These are phyloP conservation scores for Metaphire vulgaris DNA, from an alignment of 1,140 invertebrate species.

Conservation along the genomic window DNA sequence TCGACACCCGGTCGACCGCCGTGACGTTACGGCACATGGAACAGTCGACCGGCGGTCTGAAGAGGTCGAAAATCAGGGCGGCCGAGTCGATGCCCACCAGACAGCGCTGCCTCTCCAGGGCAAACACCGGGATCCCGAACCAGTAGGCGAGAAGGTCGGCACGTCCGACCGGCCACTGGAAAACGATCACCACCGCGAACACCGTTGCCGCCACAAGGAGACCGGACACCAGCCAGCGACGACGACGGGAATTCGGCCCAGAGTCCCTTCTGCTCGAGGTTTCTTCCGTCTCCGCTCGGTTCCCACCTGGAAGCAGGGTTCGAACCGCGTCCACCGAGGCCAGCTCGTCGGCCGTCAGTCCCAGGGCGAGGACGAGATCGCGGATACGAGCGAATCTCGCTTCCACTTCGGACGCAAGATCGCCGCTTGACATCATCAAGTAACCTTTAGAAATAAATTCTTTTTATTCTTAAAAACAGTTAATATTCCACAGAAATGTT, in stretches of 20 bases:
- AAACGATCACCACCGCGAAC: background rate
- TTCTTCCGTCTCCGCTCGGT: background rate
- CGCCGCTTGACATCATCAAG: too few species aligned
- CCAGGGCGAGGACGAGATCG: background rate
- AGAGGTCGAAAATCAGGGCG: constrained; percentile 32
- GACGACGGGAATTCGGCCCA: too few species aligned
- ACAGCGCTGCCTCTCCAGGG: background rate
- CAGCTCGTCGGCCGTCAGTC: background rate
- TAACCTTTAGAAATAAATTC: too few species aligned
- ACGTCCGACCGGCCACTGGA: background rate
- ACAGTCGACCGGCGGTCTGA: constrained; percentile 69
- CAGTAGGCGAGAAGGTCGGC: background rate
- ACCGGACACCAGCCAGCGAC: background rate
- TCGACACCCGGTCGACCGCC: constrained; percentile 58
- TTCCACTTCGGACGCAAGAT: background rate
- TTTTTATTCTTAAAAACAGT: too few species aligned
- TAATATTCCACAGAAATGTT: too few species aligned
- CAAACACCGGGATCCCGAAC: background rate
- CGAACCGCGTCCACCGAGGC: background rate
- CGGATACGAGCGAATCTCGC: background rate
- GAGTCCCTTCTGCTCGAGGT: background rate
- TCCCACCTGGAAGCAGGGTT: background rate
- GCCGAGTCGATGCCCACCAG: background rate
- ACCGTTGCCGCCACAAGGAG: background rate
- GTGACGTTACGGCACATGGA: constrained; percentile 62